These are phyloP conservation scores for Centrocercus urophasianus DNA, from an alignment of 2,113 vertebrate genomes.

Conservation along the genomic window DNA sequence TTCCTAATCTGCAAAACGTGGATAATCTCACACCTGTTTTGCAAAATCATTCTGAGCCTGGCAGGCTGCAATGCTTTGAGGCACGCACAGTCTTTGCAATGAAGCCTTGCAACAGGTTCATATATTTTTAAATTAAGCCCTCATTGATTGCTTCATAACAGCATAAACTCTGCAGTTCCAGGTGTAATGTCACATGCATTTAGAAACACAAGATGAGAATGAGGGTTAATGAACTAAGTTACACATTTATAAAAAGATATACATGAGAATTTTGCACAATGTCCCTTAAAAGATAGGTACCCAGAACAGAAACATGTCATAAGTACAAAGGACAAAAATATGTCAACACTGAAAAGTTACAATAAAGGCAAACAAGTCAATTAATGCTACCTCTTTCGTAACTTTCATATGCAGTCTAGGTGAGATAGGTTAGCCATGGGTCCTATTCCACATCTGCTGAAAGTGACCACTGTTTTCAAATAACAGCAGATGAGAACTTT, in stretches of 20 bases:
- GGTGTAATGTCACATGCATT: background rate
- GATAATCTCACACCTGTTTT: background rate
- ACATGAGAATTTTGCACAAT: background rate
- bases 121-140: background rate
- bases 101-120: background rate
- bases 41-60: background rate
- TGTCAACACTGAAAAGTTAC: background rate
- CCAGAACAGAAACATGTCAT: background rate
- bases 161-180: background rate
- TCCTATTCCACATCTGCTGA: background rate
- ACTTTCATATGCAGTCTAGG: accelerated
- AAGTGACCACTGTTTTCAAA: background rate
- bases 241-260: background rate
- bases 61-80: background rate
- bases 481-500: background rate
- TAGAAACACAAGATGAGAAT: background rate
- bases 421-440: background rate
- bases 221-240: background rate
- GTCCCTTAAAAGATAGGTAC: background rate
- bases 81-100: background rate
- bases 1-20: background rate
- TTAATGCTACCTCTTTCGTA: background rate
- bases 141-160: background rate
- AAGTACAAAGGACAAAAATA: background rate
- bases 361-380: background rate